Evolutionary conservation across 64 coral and sea anemone genomes (phyloP).

Genomic region (Astreopora myriophthalma): DNA sequence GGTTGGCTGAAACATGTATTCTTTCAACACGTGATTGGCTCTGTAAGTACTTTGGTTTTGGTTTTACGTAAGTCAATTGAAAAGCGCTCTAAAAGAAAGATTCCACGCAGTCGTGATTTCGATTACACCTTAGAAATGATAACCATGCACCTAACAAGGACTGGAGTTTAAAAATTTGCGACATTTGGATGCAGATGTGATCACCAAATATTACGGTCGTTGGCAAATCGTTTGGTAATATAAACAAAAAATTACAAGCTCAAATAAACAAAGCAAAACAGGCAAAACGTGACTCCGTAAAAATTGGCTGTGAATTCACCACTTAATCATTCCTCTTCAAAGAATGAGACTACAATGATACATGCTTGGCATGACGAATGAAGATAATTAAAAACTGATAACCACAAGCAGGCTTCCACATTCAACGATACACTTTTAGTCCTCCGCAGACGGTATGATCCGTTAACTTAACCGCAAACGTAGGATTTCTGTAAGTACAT

Average conservation of each 20-base stretch:
- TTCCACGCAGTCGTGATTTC: not conserved
- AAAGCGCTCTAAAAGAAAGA: not conserved
- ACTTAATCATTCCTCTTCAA: not conserved
- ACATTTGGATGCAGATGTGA: not conserved
- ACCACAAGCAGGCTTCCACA: not conserved
- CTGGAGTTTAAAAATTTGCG: not conserved
- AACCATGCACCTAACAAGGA: not conserved
- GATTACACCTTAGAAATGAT: not conserved
- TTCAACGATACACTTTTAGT: not conserved
- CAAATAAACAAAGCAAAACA: not conserved
- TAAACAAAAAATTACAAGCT: not conserved
- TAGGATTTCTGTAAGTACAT: no score
- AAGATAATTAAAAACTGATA: not conserved
- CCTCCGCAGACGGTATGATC: not conserved
- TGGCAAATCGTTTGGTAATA: not conserved
- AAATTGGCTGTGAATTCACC: not conserved
- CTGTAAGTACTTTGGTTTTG: no score
- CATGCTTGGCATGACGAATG: constrained; percentile 46
- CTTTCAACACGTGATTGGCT: no score
- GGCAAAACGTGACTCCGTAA: not conserved
- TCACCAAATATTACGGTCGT: not conserved
- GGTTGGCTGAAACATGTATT: no score
- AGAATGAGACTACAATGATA: not conserved
- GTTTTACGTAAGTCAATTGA: no score
- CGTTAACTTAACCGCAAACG: no score